These are phyloP conservation scores for Gambelia wislizenii DNA, from an alignment of 2,797 vertebrate genomes.

Conservation along the genomic window DNA sequence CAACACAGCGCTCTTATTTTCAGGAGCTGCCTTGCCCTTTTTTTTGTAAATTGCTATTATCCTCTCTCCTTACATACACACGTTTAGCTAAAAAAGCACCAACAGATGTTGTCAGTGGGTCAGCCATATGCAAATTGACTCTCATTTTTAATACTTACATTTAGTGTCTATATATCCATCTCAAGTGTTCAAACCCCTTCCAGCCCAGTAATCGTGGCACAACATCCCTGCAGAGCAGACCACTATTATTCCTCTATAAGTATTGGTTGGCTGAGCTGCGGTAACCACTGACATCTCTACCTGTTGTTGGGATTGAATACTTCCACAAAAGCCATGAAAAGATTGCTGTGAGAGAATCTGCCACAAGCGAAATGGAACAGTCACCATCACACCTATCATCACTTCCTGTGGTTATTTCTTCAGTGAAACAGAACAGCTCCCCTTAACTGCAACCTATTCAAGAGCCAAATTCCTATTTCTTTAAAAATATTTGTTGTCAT, in stretches of 20 bases:
- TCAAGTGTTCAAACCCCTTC: not conserved
- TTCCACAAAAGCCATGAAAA: not conserved
- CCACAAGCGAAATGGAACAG: not conserved
- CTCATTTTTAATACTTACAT: not conserved
- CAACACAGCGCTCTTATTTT: not conserved
- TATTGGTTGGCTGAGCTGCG: not conserved
- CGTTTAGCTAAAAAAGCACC: not conserved
- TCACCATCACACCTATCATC: not conserved
- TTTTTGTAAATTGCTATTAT: not conserved
- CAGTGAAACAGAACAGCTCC: not conserved
- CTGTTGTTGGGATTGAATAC: not conserved
- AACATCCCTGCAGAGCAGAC: not conserved
- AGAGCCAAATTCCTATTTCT: not conserved
- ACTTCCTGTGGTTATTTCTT: not conserved
- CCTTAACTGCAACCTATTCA: not conserved
- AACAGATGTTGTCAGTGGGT: not conserved
- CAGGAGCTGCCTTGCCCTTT: no score
- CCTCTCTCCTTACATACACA: no score
- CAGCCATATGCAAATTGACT: not conserved
- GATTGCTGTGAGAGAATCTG: not conserved
- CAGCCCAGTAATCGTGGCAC: not conserved
- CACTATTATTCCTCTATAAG: not conserved
- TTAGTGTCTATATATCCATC: not conserved
- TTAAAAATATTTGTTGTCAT: not conserved
- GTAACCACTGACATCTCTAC: not conserved